These are phyloP conservation scores for Temnopleurus reevesii DNA, from an alignment of 53 echinoderm and acorn worm species.

Conservation along the genomic window DNA sequence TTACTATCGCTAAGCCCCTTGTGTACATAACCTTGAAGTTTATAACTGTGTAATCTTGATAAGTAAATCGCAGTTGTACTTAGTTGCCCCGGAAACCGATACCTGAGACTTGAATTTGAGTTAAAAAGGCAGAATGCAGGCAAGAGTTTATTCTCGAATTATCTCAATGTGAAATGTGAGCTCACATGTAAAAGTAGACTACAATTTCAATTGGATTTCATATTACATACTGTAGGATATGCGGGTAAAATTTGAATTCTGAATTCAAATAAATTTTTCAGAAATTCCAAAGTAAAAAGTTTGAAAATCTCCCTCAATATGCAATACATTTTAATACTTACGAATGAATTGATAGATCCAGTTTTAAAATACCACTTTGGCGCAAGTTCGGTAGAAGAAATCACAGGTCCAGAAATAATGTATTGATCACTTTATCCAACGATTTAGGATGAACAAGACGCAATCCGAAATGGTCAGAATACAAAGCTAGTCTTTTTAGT, in stretches of 20 bases:
- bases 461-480: neutral
- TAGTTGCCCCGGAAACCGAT: neutral
- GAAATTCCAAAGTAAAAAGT: no score
- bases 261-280: no score
- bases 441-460: neutral
- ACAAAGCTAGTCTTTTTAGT: neutral
- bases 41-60: slow-evolving; percentile 38
- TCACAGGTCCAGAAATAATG: neutral
- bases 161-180: no score
- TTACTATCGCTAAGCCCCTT: slow-evolving; percentile 11
- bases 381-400: neutral
- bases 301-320: no score
- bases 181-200: no score
- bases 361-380: slow-evolving; percentile 10
- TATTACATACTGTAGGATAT: no score
- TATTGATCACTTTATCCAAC: neutral
- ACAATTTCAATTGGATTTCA: no score
- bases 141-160: neutral
- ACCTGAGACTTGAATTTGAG: neutral
- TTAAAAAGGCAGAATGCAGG: neutral
- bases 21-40: slow-evolving; percentile 57
- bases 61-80: neutral
- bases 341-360: neutral
- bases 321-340: neutral
- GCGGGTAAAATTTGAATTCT: no score